Evolutionary conservation across 2,797 vertebrate genomes (phyloP), one percentile per base, ranked within the genome.

Genomic region (Anabacerthia variegaticeps): DNA sequence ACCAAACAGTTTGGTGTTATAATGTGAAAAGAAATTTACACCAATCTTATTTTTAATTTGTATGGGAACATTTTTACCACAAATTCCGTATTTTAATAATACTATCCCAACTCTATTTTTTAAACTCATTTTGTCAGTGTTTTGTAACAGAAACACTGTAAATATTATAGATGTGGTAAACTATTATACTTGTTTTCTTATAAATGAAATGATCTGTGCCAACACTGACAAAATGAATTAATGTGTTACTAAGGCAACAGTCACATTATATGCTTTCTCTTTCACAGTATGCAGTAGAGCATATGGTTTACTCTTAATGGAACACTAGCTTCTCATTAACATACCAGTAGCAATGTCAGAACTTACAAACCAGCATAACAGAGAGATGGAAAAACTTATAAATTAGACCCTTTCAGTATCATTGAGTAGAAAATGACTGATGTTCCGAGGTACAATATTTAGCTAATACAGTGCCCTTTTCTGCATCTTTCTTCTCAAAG

Each of bases 181-280:
- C 98, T 98, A 98, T 98, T 98, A 98, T 98, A 98, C 98, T 98
- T 98, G 98, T 98, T 99, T 99, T 98, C 98, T 98, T 99, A 98
- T 98, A 98, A 98, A 98, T 98, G 98, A 98, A 98, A 98, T 98
- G 97, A 98, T 98, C 97, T 98, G 97, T 98, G 98, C 98, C 98
- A 98, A 98, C 98, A 98, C 98, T 98, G 98, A 98, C 98, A 98
- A 98, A 98, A 98, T 98, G 98, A 99, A 98, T 98, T 98, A 98
- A 99, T 98, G 98, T 98, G 99, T 99, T 99, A 98, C 99, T 98
- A 99, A 98, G 98, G 99, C 98, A 99, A 99, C 99, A 99, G 98
- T 98, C 98, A 98, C 98, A 98, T 99, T 98, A 98, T 98, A 98
- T 98, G 98, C 98, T 98, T 97, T 98, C 98, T 98, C 98, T 98